phyloP scores from a whole-genome alignment of 1,140 invertebrate genomes.

The Triops longicaudatus region DNA sequence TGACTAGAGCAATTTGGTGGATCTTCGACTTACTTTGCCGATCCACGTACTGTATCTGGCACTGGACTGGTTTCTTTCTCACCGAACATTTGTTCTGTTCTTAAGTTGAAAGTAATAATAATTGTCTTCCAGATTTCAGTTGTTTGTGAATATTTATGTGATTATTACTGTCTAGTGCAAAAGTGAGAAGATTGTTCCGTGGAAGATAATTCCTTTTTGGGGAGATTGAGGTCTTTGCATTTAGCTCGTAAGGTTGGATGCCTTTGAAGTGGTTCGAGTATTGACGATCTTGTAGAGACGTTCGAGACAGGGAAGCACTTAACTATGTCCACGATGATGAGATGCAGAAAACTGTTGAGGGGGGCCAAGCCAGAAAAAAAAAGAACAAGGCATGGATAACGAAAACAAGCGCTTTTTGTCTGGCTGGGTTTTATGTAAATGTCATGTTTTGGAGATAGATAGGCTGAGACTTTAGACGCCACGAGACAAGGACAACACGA shows the following conservation, averaged over 20 bases:
- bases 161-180: too few relatives aligned
- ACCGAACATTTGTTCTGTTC: too few relatives aligned
- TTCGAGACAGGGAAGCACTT: background rate
- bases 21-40: too few relatives aligned
- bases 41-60: too few relatives aligned
- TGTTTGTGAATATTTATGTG: background rate
- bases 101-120: too few relatives aligned
- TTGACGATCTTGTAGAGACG: background rate
- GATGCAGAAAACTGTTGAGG: background rate
- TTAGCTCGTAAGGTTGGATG: background rate
- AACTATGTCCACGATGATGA: conserved; percentile 5
- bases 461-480: conserved; percentile 1
- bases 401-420: background rate
- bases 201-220: background rate
- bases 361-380: background rate
- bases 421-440: conserved; percentile 15
- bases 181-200: background rate
- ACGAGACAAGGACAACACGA: background rate
- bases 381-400: background rate
- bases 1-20: too few relatives aligned
- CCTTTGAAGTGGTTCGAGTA: conserved; percentile 4
- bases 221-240: background rate
- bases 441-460: conserved; percentile 8
- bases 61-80: too few relatives aligned
- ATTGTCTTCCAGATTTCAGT: too few relatives aligned